phyloP scores from a whole-genome alignment of 2,113 vertebrate genomes.

The Ardeotis arabs region DNA sequence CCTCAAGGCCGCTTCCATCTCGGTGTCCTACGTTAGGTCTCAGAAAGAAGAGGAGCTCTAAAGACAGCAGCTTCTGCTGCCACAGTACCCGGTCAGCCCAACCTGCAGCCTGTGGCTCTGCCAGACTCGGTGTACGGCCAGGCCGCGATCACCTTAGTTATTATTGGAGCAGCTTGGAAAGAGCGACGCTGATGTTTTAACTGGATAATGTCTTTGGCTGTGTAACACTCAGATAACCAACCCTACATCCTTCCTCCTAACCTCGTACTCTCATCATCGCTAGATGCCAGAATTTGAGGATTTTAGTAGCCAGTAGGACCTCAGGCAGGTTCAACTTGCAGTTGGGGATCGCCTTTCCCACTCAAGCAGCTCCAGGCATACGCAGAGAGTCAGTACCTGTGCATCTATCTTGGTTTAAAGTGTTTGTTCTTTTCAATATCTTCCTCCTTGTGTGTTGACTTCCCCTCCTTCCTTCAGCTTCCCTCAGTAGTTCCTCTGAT shows the following conservation, averaged over 20 bases:
- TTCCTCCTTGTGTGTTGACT: not conserved
- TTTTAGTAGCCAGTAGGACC: not conserved
- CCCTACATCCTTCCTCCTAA: not conserved
- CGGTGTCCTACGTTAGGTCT: accelerated
- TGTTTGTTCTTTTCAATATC: not conserved
- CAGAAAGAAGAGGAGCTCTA: not conserved
- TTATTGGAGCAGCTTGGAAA: not conserved
- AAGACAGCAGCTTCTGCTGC: not conserved
- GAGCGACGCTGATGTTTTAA: not conserved
- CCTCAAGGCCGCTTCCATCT: not conserved
- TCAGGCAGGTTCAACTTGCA: not conserved
- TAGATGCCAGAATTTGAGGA: not conserved
- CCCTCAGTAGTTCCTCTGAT: not conserved
- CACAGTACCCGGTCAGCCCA: not conserved
- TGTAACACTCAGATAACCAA: not conserved
- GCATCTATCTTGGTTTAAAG: not conserved
- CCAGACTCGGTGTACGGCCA: not conserved
- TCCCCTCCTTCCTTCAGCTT: not conserved
- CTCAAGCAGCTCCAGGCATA: not conserved
- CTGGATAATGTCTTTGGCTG: not conserved
- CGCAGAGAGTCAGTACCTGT: not conserved
- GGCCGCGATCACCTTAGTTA: accelerated
- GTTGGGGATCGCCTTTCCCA: not conserved
- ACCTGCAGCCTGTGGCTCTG: not conserved
- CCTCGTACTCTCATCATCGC: accelerated